These are phyloP conservation scores for Hypsopygia costalis DNA, from an alignment of 2,888 invertebrate genomes.

Conservation along the genomic window DNA sequence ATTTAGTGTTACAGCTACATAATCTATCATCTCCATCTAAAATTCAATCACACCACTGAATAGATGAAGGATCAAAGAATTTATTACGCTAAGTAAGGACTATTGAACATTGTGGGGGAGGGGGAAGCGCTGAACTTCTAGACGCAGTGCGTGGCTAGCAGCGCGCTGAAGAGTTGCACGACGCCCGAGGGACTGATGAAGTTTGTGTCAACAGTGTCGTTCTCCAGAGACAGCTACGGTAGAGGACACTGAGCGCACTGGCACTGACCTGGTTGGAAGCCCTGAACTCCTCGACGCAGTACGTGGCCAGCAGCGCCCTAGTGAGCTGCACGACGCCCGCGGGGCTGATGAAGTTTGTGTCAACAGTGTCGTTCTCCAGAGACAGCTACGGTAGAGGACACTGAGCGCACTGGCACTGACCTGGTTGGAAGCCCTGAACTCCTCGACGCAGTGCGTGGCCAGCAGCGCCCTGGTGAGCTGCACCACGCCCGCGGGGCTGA, in stretches of 20 bases:
- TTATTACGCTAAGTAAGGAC: no score
- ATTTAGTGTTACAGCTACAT: no score
- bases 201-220: constrained; percentile 97
- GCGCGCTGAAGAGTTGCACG: constrained; percentile 90
- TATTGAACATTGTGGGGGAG: no score
- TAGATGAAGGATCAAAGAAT: no score
- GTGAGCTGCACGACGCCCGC: constrained; percentile 92
- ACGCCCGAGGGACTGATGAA: constrained; percentile 95
- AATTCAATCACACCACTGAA: no score
- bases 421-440: constrained; percentile 97
- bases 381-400: no score
- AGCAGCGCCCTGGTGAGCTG: constrained; percentile 92
- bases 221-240: no score
- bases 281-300: constrained; percentile 95
- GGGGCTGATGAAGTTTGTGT: constrained; percentile 98
- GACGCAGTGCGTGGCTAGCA: constrained; percentile 91
- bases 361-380: constrained; percentile 94
- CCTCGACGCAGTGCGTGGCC: constrained; percentile 92
- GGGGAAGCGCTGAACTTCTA: constrained; percentile 97
- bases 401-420: no score
- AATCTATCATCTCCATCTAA: no score
- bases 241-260: no score
- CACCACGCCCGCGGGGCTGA: constrained; percentile 93
- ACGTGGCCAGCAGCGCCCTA: constrained; percentile 91
- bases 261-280: no score